phyloP scores from a whole-genome alignment of 2,888 invertebrate species.

The Xestia sexstrigata region DNA sequence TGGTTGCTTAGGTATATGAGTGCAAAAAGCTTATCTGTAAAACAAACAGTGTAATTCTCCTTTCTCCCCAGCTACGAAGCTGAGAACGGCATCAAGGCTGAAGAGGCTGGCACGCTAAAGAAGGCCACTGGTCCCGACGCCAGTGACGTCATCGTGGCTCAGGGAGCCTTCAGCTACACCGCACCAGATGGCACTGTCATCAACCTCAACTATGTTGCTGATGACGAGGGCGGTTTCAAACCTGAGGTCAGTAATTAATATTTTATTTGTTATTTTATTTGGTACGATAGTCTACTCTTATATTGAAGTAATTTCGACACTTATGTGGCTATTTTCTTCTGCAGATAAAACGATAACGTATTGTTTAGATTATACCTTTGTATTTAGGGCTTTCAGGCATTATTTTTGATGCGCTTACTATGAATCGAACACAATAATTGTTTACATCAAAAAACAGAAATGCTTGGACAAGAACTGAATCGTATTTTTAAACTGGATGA shows the following conservation, averaged over 20 bases:
- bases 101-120: constrained; percentile 94
- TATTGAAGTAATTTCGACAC: neutral
- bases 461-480: neutral
- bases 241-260: constrained; percentile 79
- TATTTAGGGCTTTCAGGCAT: neutral
- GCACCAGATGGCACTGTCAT: constrained; percentile 94
- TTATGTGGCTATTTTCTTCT: neutral
- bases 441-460: neutral
- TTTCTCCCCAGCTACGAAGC: constrained; percentile 92
- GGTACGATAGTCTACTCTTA: neutral
- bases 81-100: constrained; percentile 95
- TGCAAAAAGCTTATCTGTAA: neutral
- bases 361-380: neutral
- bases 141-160: constrained; percentile 92
- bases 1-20: neutral
- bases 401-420: neutral
- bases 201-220: constrained; percentile 92
- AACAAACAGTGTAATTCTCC: neutral
- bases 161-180: constrained; percentile 93
- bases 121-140: constrained; percentile 93
- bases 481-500: neutral
- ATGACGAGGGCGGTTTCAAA: constrained; percentile 93
- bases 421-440: neutral
- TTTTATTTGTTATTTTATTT: constrained; percentile 5
- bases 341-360: neutral